Conservation (phyloP, 2,797 vertebrate species). For the Benthosema pterotum region DNA sequence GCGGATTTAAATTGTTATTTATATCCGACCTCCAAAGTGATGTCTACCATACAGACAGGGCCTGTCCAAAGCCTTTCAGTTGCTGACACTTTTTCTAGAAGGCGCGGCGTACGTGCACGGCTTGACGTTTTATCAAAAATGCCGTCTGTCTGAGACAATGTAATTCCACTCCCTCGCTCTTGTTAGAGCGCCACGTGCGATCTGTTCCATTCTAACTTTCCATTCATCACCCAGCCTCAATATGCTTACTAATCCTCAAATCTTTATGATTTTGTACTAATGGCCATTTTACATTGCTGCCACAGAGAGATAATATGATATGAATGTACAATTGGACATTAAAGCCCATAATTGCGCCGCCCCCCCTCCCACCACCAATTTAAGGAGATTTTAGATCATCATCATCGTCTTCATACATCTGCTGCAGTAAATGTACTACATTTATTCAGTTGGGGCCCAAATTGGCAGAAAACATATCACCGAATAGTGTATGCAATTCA, state of each 20-base stretch:
- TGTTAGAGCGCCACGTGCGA: constrained; percentile 35
- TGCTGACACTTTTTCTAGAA: constrained; percentile 32
- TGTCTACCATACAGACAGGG: constrained; percentile 19
- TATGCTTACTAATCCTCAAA: background rate
- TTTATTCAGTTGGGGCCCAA: no score
- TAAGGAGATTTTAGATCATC: no score
- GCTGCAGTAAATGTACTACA: no score
- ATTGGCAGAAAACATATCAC: no score
- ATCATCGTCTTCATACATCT: no score
- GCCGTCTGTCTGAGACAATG: constrained; percentile 49
- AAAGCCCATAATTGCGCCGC: no score
- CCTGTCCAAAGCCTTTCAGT: constrained; percentile 41
- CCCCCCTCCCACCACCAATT: no score
- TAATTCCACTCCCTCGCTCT: constrained; percentile 39
- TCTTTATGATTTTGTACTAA: no score
- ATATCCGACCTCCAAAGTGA: constrained; percentile 8
- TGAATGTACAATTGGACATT: no score
- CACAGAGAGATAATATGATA: no score
- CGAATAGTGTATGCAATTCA: no score
- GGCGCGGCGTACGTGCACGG: constrained; percentile 12
- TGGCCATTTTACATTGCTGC: no score
- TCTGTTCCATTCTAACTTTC: background rate
- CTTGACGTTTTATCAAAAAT: constrained; percentile 59
- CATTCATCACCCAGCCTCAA: constrained; percentile 4
- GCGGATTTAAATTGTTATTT: constrained; percentile 35